phyloP scores from a whole-genome alignment of 2,888 invertebrate genomes.

The Platypus cylindrus region DNA sequence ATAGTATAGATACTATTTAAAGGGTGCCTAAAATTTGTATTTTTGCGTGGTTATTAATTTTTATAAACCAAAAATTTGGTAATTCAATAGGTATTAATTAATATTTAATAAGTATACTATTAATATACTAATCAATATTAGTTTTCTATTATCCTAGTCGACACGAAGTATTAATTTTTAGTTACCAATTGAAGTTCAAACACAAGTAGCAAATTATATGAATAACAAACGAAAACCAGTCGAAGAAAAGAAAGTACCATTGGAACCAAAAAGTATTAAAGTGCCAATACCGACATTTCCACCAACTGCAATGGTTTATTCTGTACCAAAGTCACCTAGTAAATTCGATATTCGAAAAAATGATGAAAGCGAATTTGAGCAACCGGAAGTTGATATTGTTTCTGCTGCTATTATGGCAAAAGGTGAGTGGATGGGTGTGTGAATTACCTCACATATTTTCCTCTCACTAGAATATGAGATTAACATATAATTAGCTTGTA shows the following conservation, averaged over 20 bases:
- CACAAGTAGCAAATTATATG: conserved; percentile 71
- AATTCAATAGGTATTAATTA: conserved; percentile 1
- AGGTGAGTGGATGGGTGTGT: too few relatives aligned
- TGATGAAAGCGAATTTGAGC: conserved; percentile 43
- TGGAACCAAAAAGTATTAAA: conserved; percentile 44
- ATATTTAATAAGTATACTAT: not conserved
- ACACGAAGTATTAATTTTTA: conserved; percentile 34
- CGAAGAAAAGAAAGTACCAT: conserved; percentile 30
- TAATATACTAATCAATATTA: too few relatives aligned
- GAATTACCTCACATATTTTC: too few relatives aligned
- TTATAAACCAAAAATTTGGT: not conserved
- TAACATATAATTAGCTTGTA: too few relatives aligned
- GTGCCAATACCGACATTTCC: conserved; percentile 71
- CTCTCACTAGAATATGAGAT: too few relatives aligned
- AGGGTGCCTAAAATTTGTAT: too few relatives aligned
- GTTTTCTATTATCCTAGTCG: not conserved
- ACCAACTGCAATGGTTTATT: conserved; percentile 73
- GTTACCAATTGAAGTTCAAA: conserved; percentile 85
- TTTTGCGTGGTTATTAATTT: too few relatives aligned
- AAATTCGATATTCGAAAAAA: conserved; percentile 26
- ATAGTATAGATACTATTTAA: too few relatives aligned
- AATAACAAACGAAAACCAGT: conserved; percentile 48
- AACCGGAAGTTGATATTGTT: conserved; percentile 56
- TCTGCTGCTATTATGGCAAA: conserved; percentile 87
- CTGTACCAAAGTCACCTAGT: conserved; percentile 37